Base-by-base conservation (phyloP, 2,113 vertebrate genomes). In the Cygnus buccinator region DNA sequence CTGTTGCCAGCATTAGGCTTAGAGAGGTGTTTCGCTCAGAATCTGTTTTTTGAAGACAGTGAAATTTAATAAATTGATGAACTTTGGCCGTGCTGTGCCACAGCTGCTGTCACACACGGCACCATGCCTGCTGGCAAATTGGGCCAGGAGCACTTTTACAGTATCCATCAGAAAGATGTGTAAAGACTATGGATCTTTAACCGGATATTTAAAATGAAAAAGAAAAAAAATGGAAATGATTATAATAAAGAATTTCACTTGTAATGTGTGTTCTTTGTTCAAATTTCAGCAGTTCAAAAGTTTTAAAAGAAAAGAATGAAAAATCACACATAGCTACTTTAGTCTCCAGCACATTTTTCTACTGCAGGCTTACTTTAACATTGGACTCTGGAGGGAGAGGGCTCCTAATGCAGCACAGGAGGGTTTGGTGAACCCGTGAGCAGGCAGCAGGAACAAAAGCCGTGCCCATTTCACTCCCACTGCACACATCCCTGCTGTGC, bases 81-180 rank as follows among this genome's bases (percentile, higher is more conserved):
- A 63, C 62, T 83, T 2, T 11, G 82, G 79, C 77, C 5, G 5
- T 21, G 65, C 62, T 65, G 58, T 39, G 4, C n/a, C 46, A 13
- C 92, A 70, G 81, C 74, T 46, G 84, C 92, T 84, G 84, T 79
- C 92, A 75, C 90, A 63, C 5, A 4, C 54, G 14, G 70, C 72
- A 11, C 68, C 7, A 1, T 61, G 67, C 79, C 73, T 84, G 28
- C 82, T 43, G 74, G 78, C 54, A 50, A 25, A 0, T 23, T 65
- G 54, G 44, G 92, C 90, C 95, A 79, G 74, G 43, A 79, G 61
- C 21, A 0, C 20, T 91, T 74, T 3, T 44, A 35, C 0, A 0
- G 5, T 81, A 76, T 50, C 22, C 48, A 50, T 97, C 89, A 87
- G 87, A 74, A 93, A 73, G 90, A 94, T 93, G 48, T 79, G 57